phyloP scores from a whole-genome alignment of 2,888 invertebrate species.

The Cheilosia impressa region DNA sequence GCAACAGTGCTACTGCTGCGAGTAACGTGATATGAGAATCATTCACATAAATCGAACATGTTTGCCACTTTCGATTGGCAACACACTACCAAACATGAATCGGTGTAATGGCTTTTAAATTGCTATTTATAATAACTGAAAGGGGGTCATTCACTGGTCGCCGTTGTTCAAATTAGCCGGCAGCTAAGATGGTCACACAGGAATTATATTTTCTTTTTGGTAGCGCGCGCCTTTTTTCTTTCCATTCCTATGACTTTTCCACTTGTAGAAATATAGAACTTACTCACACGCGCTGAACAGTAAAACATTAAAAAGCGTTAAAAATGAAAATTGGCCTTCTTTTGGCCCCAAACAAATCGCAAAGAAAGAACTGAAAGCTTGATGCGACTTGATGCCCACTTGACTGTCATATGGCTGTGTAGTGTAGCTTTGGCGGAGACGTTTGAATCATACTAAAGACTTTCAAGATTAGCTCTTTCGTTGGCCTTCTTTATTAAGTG shows the following conservation, averaged over 20 bases:
- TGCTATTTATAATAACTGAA: conserved; percentile 46
- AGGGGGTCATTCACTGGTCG: conserved; percentile 46
- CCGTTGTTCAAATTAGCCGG: conserved; percentile 25
- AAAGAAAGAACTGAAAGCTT: conserved; percentile 26
- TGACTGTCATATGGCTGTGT: not conserved
- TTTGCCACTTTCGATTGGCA: conserved; percentile 51
- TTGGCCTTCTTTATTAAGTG: conserved; percentile 46
- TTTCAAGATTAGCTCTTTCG: conserved; percentile 55
- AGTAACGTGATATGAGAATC: conserved; percentile 9
- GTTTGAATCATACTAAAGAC: conserved; percentile 48
- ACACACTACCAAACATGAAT: not conserved
- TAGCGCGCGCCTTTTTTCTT: conserved; percentile 6
- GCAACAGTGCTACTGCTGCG: not conserved
- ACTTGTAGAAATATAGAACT: conserved; percentile 42
- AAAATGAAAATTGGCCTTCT: conserved; percentile 51
- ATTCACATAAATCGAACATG: conserved; percentile 22
- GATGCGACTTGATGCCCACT: conserved; percentile 24
- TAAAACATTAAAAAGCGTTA: conserved; percentile 36
- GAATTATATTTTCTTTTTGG: not conserved
- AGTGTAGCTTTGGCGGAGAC: not conserved
- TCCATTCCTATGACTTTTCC: conserved; percentile 11
- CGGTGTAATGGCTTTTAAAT: conserved; percentile 56
- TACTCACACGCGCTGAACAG: not conserved
- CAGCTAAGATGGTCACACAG: conserved; percentile 25
- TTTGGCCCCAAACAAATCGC: conserved; percentile 42